Conservation (phyloP, 2,888 invertebrate species). For the Mechanitis mazaeus region DNA sequence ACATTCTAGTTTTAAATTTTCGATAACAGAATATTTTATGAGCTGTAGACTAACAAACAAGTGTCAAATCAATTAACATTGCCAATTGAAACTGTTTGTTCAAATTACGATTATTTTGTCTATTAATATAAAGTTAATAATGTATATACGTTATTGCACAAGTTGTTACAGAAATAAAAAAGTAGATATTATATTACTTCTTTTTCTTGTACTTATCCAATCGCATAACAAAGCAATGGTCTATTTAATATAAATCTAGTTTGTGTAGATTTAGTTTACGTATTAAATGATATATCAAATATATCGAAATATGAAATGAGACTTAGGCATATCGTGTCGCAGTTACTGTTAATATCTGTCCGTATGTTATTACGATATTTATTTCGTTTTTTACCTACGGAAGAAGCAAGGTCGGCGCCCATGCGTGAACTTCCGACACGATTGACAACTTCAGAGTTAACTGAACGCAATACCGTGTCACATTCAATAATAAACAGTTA, state of each 20-base stretch:
- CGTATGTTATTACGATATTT: neutral
- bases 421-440: constrained; percentile 67
- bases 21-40: too few species aligned
- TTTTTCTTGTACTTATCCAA: too few species aligned
- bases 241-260: too few species aligned
- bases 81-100: constrained; percentile 5
- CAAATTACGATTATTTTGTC: constrained; percentile 1
- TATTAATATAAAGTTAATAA: constrained; percentile 30
- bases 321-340: too few species aligned
- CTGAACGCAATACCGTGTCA: constrained; percentile 22
- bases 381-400: constrained; percentile 43
- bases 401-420: constrained; percentile 71
- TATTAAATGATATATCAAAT: too few species aligned
- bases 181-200: too few species aligned
- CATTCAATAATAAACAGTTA: constrained; percentile 2
- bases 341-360: too few species aligned
- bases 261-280: too few species aligned
- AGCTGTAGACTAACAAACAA: constrained; percentile 1
- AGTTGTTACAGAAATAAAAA: constrained; percentile 10
- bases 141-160: constrained; percentile 25
- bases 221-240: too few species aligned
- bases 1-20: neutral
- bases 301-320: too few species aligned
- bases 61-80: constrained; percentile 11
- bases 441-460: constrained; percentile 45